A percentile compares a stretch with the other conserved stretches of the same genome.
phyloP scores from a whole-genome alignment of 2,113 vertebrate genomes.

The Callospermophilus lateralis region DNA sequence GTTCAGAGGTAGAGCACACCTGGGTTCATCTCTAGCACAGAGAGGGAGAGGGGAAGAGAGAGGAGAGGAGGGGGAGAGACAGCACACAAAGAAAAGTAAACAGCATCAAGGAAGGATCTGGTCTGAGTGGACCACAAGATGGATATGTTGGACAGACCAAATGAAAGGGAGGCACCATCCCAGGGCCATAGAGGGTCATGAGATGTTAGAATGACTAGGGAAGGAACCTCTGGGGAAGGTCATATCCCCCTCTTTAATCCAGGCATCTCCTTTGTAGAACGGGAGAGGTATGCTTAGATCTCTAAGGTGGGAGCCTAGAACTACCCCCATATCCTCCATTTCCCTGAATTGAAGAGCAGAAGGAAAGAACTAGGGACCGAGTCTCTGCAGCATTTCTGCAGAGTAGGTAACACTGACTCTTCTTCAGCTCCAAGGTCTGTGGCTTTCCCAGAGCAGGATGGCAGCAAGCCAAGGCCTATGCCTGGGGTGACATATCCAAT shows the following conservation, averaged over 20 bases:
- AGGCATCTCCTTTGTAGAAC: slow-evolving; percentile 9
- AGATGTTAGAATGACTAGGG: neutral
- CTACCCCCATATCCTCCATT: neutral
- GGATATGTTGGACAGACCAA: neutral
- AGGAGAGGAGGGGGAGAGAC: too few relatives aligned
- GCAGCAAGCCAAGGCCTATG: neutral
- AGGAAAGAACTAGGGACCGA: neutral
- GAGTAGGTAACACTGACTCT: neutral
- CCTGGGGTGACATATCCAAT: neutral
- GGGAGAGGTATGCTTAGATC: neutral
- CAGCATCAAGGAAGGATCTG: neutral
- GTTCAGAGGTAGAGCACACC: neutral
- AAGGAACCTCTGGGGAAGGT: neutral
- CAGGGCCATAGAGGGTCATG: neutral
- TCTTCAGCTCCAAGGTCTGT: neutral
- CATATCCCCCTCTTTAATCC: neutral
- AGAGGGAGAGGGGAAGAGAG: too few relatives aligned
- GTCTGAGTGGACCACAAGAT: slow-evolving; percentile 23
- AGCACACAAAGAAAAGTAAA: neutral
- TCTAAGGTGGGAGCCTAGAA: neutral
- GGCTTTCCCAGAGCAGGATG: neutral
- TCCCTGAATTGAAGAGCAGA: neutral
- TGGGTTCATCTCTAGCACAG: neutral
- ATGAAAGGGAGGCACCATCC: neutral
- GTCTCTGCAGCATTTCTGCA: neutral